Conservation (phyloP, 2,888 invertebrate species). For the Bombyx huttoni region DNA sequence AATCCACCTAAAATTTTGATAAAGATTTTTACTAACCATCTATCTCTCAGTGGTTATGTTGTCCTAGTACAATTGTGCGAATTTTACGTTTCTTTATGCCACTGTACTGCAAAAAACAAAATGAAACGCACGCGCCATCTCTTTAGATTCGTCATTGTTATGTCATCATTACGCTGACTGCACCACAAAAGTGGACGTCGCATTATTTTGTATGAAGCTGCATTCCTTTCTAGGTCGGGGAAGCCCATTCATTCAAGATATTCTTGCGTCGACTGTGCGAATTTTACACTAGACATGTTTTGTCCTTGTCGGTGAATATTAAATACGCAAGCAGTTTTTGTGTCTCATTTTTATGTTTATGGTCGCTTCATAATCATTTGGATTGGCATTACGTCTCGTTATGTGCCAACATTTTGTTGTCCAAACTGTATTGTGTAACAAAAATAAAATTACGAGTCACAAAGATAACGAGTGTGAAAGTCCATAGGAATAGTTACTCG, state of each 20-base stretch:
- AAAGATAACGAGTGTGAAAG: conserved; percentile 9
- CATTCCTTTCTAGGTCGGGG: conserved; percentile 59
- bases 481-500: conserved; percentile 22
- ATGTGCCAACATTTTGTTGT: not conserved
- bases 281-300: conserved; percentile 32
- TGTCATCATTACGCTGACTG: conserved; percentile 53
- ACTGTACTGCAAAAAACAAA: conserved; percentile 40
- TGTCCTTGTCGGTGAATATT: conserved; percentile 18
- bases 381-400: not conserved
- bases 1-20: not conserved
- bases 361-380: not conserved
- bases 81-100: conserved; percentile 59
- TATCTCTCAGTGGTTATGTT: conserved; percentile 16
- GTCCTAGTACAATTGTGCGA: conserved; percentile 68
- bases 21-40: not conserved
- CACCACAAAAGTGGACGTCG: conserved; percentile 49
- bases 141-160: conserved; percentile 46
- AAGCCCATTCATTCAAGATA: conserved; percentile 40
- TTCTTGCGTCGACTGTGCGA: conserved; percentile 31
- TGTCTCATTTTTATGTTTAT: not conserved
- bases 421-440: not conserved
- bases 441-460: not conserved
- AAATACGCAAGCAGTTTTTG: conserved; percentile 2
- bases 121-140: conserved; percentile 47
- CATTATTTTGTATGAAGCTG: conserved; percentile 34